Evolutionary conservation across 2,113 vertebrate species (phyloP), one percentile per base, ranked within the genome.

Genomic region (Illadopsis cleaveri): DNA sequence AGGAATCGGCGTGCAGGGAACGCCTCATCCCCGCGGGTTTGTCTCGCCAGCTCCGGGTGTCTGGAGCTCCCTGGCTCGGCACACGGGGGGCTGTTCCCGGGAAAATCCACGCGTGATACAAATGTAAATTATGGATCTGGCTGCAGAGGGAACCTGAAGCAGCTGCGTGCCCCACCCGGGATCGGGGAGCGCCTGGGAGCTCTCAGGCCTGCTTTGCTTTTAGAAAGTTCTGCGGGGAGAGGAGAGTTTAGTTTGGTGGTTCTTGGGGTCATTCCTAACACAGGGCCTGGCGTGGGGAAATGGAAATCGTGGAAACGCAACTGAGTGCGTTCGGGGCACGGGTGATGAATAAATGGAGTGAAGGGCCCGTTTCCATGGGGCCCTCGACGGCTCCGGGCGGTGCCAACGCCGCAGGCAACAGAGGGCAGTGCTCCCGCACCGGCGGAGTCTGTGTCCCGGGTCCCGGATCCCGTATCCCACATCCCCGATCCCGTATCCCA

Each of bases 261-360:
- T 4, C 48, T 8, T 4, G 31, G 31, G 56, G 15, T 22, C 56
- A 1, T 10, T 62, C n/a, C 77, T 6, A 11, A 4, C 14, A 0
- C 28, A 0, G 11, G 5, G 25, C 4, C 54, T 4, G 58, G 21
- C 12, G 9, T 1, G 3, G 0, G 4, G 48, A 25, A 15, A 24
- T 0, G 1, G 22, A 3, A 6, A 25, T 17, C 57, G 1, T 0
- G 78, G 53, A 19, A 11, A 19, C 4, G 42, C 65, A 3, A 40
- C 42, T 30, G 6, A 3, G 53, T 2, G 2, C 17, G 0, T 2
- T 5, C 8, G 31, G 25, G 44, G 12, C 53, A 28, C 15, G 20
- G 8, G 28, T 1, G 23, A 0, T 5, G 53, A 2, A 4, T 2
- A 9, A 28, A 16, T 0, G 0, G 12, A 0, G 0, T 0, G 3